phyloP scores from a whole-genome alignment of 2,113 vertebrate species.

The Sapajus apella region DNA sequence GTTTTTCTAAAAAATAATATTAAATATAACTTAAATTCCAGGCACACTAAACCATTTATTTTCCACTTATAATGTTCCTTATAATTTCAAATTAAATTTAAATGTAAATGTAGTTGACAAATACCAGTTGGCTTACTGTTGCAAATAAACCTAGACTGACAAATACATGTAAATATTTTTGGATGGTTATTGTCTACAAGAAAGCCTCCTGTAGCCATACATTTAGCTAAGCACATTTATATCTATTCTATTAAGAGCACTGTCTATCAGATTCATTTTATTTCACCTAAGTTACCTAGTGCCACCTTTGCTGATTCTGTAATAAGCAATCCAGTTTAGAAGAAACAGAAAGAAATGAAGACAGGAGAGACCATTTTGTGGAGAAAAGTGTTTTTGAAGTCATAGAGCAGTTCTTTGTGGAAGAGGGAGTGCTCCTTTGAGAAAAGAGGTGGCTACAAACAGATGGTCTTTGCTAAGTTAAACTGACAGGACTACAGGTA shows the following conservation, averaged over 20 bases:
- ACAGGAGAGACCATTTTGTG: conserved; percentile 36
- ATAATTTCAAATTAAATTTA: conserved; percentile 8
- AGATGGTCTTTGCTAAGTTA: conserved; percentile 79
- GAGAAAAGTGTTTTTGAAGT: conserved; percentile 55
- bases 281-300: conserved; percentile 39
- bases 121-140: background rate
- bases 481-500: conserved; percentile 74
- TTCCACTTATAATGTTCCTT: background rate
- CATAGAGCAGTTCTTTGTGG: conserved; percentile 59
- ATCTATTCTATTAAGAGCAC: background rate
- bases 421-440: conserved; percentile 68
- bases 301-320: background rate
- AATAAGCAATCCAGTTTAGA: background rate
- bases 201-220: background rate
- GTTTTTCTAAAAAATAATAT: background rate
- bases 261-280: conserved; percentile 50
- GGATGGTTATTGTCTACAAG: background rate
- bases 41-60: background rate
- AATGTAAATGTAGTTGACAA: background rate
- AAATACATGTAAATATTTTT: background rate
- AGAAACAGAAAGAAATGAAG: conserved; percentile 52
- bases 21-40: background rate
- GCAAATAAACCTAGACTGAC: background rate
- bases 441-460: conserved; percentile 71
- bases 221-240: background rate